Evolutionary conservation across 2,113 vertebrate species (phyloP), one percentile per base, ranked within the genome.

Genomic region (Osmerus eperlanus): DNA sequence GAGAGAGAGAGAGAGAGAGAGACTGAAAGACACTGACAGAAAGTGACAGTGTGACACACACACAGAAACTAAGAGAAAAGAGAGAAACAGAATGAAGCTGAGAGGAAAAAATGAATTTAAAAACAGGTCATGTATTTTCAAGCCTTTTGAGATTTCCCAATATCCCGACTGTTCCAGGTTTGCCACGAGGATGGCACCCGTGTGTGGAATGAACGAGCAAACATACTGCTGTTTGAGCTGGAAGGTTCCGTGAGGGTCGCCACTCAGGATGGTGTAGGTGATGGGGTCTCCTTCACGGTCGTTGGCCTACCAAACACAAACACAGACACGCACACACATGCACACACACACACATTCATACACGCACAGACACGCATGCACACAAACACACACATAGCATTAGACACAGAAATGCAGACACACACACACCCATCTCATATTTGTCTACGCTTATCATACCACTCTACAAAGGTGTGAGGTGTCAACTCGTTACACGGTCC

Each of bases 201-300:
- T 68, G 54, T 62, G n/a, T 18, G 4, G 66, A 3, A 19, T 80
- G 36, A 61, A 36, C n/a, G 28, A 55, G 51, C 4, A 55, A 14
- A 36, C 62, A 23, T 94, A 99, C 97, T 83, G 94, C 82, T 94
- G 90, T 67, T 94, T 93, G 66, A 99, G 93, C 85, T 91, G 92
- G 88, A 99, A 99, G 71, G 94, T 89, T 78, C 90, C 88, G n/a
- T 94, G 88, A 66, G 91, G 90, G 87, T 99, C 96, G 88, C 97
- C 97, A 0, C 93, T 95, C 74, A 92, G 86, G 87, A 99, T 97
- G 75, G 85, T 83, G 78, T 99, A 99, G 73, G 84, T 93, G 88
- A 99, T 93, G 56, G 93, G 89, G 84, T 99, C 97, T 61, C 86
- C 90, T 78, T 99, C 97, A 74, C 97, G 93, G 89, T 99, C 97